Evolutionary conservation across 1,140 invertebrate species (phyloP), one percentile per base, ranked within the genome.

Genomic region (Ylistrum balloti): DNA sequence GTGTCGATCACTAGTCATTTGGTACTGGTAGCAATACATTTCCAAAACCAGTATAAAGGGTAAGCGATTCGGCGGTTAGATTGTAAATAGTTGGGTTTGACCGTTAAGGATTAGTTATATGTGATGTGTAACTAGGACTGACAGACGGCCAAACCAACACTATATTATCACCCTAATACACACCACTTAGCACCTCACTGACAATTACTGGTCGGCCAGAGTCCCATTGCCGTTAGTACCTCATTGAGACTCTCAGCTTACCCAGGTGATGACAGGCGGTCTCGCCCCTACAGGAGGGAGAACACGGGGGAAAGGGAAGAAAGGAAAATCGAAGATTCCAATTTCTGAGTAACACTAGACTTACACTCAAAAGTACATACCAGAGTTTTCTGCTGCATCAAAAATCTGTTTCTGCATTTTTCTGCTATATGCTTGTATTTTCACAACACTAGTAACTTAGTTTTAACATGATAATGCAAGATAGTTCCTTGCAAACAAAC

Each of bases 81-180:
- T 17, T 74, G 22, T 28, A 74, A 74, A 74, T 74, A 74, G 56
- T 28, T 74, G n/a, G 56, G 56, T 74, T n/a, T 74, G 56, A 74
- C 56, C 56, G 56, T 11, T n/a, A 28, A 74, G 56, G 0, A 22
- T n/a, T 1, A 9, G 56, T 74, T 74, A n/a, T 74, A 74, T 74
- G 56, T 74, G 56, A 74, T 74, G 56, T 28, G 56, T 74, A 74
- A 74, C 56, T n/a, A 11, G n/a, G 9, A 17, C 56, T 74, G 56
- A 74, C 56, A 74, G 56, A 3, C 56, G 56, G 56, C 22, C 56
- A 11, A 74, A 74, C 56, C 56, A 74, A 28, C 56, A n/a, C 56
- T 74, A 74, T 74, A 74, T 74, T 74, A 74, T 74, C 56, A n/a
- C 22, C 56, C 56, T 74, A 74, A 74, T 74, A 74, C 56, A 74